These are phyloP conservation scores for Panagrolaimus sp. DNA, from an alignment of 1,140 invertebrate genomes.

Conservation along the genomic window DNA sequence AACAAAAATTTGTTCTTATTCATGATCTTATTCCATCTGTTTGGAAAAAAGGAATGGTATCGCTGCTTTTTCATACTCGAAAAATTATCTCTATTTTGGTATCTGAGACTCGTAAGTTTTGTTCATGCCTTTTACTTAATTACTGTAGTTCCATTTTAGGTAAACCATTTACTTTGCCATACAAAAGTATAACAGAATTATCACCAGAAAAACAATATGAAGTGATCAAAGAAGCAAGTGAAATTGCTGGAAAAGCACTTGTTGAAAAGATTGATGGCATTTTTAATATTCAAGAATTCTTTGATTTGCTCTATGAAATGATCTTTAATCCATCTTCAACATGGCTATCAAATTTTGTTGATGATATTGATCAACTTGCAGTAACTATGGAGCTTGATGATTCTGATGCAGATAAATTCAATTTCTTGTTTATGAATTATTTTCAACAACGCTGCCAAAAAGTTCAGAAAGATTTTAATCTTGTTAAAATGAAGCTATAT, in stretches of 20 bases:
- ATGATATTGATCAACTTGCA: neutral
- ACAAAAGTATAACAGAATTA: no score
- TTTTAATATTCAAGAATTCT: slow-evolving; percentile 11
- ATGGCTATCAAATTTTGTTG: neutral
- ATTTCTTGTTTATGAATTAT: neutral
- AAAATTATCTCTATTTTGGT: neutral
- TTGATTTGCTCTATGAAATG: neutral
- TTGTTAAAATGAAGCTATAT: neutral
- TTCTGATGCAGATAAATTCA: neutral
- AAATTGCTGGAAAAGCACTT: neutral
- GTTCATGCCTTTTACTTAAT: no score
- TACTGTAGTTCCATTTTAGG: no score
- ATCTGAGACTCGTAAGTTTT: neutral
- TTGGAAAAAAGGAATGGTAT: neutral
- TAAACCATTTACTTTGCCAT: no score
- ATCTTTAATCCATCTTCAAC: neutral
- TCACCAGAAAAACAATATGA: neutral
- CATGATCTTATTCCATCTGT: neutral
- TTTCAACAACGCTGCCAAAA: neutral
- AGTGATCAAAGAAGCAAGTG: neutral
- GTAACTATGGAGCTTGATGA: neutral
- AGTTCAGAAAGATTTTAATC: neutral
- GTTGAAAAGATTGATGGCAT: slow-evolving; percentile 3
- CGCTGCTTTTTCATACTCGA: neutral
- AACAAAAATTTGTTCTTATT: neutral